Conservation (phyloP, 2,888 invertebrate genomes). For the Parthenolecanium corni region DNA sequence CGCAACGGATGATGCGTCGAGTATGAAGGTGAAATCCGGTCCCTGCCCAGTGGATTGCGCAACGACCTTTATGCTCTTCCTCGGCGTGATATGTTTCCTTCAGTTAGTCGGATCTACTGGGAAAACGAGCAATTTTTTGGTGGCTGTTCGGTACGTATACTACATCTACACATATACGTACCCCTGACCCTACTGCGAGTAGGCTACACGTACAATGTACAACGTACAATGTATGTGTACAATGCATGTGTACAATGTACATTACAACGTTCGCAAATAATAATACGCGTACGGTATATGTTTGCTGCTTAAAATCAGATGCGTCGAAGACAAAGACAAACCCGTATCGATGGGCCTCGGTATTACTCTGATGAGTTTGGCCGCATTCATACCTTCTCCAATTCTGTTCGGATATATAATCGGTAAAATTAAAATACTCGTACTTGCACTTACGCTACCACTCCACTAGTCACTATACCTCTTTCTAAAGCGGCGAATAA, state of each 20-base stretch:
- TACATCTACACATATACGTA: too few relatives aligned
- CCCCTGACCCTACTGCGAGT: too few relatives aligned
- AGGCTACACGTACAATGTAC: too few relatives aligned
- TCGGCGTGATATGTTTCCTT: slow-evolving; percentile 45
- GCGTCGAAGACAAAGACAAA: slow-evolving; percentile 61
- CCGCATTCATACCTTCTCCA: slow-evolving; percentile 64
- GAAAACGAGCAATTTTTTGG: slow-evolving; percentile 50
- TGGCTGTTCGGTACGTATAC: slow-evolving; percentile 46
- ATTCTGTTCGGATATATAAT: slow-evolving; percentile 63
- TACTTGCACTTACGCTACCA: neutral
- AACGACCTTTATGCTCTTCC: slow-evolving; percentile 45
- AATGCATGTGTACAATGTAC: too few relatives aligned
- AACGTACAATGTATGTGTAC: too few relatives aligned
- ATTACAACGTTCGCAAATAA: neutral
- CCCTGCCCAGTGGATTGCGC: slow-evolving; percentile 45
- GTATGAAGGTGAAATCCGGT: slow-evolving; percentile 7
- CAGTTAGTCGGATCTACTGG: slow-evolving; percentile 51
- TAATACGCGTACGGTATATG: neutral
- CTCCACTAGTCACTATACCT: too few relatives aligned
- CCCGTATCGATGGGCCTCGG: slow-evolving; percentile 59
- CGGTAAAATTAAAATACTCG: slow-evolving; percentile 38
- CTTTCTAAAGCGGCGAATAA: too few relatives aligned
- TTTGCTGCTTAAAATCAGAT: slow-evolving; percentile 38
- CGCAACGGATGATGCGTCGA: neutral
- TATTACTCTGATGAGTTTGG: slow-evolving; percentile 54